phyloP scores from a whole-genome alignment of 2,888 invertebrate genomes.

The Tinea pellionella region DNA sequence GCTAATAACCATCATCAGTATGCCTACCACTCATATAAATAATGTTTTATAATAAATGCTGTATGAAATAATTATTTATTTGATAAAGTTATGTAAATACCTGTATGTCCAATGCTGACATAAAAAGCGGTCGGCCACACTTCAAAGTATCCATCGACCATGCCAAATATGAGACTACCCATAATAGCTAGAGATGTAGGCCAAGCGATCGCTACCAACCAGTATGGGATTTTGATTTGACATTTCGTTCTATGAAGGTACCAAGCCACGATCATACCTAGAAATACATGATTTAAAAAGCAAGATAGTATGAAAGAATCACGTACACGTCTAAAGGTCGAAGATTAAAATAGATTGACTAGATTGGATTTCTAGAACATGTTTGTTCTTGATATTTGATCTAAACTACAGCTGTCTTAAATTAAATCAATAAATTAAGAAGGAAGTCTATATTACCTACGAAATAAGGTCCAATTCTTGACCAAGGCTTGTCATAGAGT shows the following conservation, averaged over 20 bases:
- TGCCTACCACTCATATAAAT: too few relatives aligned
- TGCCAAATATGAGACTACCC: constrained; percentile 74
- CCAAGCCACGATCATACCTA: constrained; percentile 79
- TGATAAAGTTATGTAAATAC: constrained; percentile 25
- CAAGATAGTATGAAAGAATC: neutral
- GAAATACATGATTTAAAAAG: constrained; percentile 14
- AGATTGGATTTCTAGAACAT: constrained; percentile 29
- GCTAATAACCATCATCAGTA: too few relatives aligned
- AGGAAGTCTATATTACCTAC: constrained; percentile 61
- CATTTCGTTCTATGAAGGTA: constrained; percentile 76
- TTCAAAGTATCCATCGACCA: constrained; percentile 74
- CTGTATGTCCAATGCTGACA: constrained; percentile 78
- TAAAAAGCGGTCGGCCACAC: constrained; percentile 78
- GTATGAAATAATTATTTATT: too few relatives aligned
- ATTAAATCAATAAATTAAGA: constrained; percentile 14
- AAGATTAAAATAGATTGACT: constrained; percentile 24
- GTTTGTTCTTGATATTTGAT: constrained; percentile 29
- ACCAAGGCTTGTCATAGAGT: constrained; percentile 87
- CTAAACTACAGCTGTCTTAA: constrained; percentile 21
- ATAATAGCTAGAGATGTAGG: constrained; percentile 68
- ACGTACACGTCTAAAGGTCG: neutral
- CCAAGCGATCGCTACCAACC: constrained; percentile 72
- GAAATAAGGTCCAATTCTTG: constrained; percentile 83
- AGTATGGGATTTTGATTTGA: constrained; percentile 69
- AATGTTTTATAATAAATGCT: too few relatives aligned